A percentile compares a stretch with the other conserved stretches of the same genome.
Conservation (phyloP, 2,888 invertebrate genomes). For the Drosophila fulvimacula region DNA sequence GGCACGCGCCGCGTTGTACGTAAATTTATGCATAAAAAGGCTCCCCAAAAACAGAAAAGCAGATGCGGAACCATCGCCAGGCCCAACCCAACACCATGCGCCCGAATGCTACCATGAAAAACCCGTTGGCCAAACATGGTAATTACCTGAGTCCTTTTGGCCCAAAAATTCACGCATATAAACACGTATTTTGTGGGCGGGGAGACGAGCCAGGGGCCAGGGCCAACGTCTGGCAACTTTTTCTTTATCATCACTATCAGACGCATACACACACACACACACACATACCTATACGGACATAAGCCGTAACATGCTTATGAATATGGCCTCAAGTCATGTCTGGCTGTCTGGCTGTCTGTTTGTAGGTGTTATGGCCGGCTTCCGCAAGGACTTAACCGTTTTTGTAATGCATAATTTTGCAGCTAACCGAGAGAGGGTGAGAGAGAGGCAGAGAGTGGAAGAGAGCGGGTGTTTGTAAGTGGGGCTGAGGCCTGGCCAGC, state of each 20-base stretch:
- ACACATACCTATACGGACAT: constrained; percentile 9
- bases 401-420: constrained; percentile 78
- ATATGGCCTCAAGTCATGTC: constrained; percentile 65
- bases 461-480: not conserved
- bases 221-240: constrained; percentile 70
- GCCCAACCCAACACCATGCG: constrained; percentile 1
- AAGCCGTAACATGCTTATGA: constrained; percentile 71
- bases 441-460: not conserved
- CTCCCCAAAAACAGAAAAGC: constrained; percentile 12
- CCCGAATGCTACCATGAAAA: constrained; percentile 18
- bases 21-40: constrained; percentile 73
- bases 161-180: constrained; percentile 76
- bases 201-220: constrained; percentile 1
- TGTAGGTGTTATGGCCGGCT: constrained; percentile 79
- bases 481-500: not conserved
- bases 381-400: constrained; percentile 81
- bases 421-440: constrained; percentile 23
- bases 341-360: constrained; percentile 44
- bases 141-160: constrained; percentile 78
- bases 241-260: constrained; percentile 76
- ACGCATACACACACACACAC: constrained; percentile 10
- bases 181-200: constrained; percentile 73
- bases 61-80: constrained; percentile 32
- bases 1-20: constrained; percentile 69
- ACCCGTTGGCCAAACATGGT: constrained; percentile 74